Base-by-base conservation (phyloP, 2,113 vertebrate genomes). In the Anguilla japonica region DNA sequence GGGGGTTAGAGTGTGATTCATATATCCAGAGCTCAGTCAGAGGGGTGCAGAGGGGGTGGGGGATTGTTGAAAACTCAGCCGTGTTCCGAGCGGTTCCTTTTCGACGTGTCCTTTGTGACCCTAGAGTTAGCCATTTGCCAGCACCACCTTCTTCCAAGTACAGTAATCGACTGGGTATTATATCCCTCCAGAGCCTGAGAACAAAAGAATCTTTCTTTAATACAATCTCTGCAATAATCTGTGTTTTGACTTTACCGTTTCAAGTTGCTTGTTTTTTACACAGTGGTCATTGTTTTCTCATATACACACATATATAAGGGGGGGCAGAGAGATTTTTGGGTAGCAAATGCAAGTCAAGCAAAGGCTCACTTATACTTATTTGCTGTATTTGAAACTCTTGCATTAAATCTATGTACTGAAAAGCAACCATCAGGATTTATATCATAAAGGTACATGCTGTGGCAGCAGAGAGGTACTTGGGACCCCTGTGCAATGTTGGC, bases 1-100 rank as follows among this genome's bases (percentile, higher is more conserved):
- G 89, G 71, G 57, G 34, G 67, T 20, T 60, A 60, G 3, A 18
- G 40, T 84, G 63, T 84, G 83, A 63, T 75, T 84, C 83, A 41
- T 39, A 84, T 71, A 3, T 67, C 63, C 34, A 18, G 5, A 16
- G 57, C 11, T 20, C 53, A 7, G 29, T 15, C 9, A 5, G 56
- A 8, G 82, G 29, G 57, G 29, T 67, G 60, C 22, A 22, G 60
- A 3, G 60, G 60, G 60, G 6, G 60, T 6, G 60, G 60, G 56
- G 56, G 13, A 3, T 60, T 14, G 56, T 57, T 14, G 82, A 22
- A 56, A 29, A 50, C 18, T 41, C 20, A 46, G 6, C 41, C 15
- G 4, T 46, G 41, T 22, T 11, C 22, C 3, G 71, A 75, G 71
- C 6, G 3, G 9, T 75, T 75, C 4, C 71, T 34, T 75, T 34